Percentiles rank a stretch among this genome's conserved stretches.
These are phyloP conservation scores for Eustalomyia histrio DNA, from an alignment of 2,888 invertebrate genomes.

Conservation along the genomic window DNA sequence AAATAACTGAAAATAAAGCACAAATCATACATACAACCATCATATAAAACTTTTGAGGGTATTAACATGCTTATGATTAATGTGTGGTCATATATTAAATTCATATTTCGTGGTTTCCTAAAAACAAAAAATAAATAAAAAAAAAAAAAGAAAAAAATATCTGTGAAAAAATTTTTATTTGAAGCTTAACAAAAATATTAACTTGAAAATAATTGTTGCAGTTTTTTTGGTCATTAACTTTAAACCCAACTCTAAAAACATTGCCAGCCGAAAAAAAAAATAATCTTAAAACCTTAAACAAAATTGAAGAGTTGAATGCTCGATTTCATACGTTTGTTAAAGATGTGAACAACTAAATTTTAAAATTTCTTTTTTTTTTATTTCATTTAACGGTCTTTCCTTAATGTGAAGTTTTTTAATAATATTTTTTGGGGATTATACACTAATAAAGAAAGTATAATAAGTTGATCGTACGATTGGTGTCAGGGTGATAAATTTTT, in stretches of 20 bases:
- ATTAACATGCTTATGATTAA: slow-evolving; percentile 65
- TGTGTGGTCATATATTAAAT: slow-evolving; percentile 66
- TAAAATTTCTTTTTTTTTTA: slow-evolving; percentile 38
- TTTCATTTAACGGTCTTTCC: slow-evolving; percentile 65
- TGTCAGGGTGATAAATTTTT: not conserved
- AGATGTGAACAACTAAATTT: slow-evolving; percentile 56
- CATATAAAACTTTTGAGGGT: slow-evolving; percentile 57
- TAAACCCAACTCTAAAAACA: slow-evolving; percentile 48
- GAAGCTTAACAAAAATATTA: slow-evolving; percentile 48
- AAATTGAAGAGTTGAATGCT: slow-evolving; percentile 59
- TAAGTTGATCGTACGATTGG: not conserved
- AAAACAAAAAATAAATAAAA: slow-evolving; percentile 44
- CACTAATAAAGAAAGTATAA: not conserved
- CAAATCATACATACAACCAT: slow-evolving; percentile 9
- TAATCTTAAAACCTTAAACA: slow-evolving; percentile 45
- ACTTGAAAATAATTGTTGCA: slow-evolving; percentile 66
- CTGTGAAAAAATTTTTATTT: slow-evolving; percentile 34
- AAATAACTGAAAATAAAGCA: slow-evolving; percentile 15
- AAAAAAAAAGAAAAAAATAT: too few species aligned
- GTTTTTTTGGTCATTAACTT: slow-evolving; percentile 61
- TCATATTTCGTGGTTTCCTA: slow-evolving; percentile 65
- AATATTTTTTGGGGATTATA: slow-evolving; percentile 4
- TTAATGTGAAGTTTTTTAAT: slow-evolving; percentile 58
- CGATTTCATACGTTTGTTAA: slow-evolving; percentile 59
- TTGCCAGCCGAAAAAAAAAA: slow-evolving; percentile 25